Conservation (phyloP, 2,797 vertebrate species). For the Hippocampus kuda region DNA sequence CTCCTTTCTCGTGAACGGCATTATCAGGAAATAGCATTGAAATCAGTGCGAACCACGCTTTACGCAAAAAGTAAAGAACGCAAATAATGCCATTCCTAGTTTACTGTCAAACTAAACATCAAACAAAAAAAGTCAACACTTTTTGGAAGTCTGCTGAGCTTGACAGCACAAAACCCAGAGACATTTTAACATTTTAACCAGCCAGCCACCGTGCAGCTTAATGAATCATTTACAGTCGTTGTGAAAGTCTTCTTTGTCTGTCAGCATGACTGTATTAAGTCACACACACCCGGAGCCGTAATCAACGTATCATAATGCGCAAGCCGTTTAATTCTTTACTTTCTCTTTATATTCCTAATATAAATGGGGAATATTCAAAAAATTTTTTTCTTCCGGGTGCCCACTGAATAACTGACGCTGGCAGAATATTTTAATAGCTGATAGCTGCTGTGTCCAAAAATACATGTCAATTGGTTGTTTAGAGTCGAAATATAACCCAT, state of each 20-base stretch:
- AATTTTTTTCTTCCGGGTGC: too few relatives aligned
- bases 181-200: too few relatives aligned
- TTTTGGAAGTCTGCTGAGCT: too few relatives aligned
- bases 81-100: too few relatives aligned
- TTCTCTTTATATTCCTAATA: neutral
- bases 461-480: conserved; percentile 12
- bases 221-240: neutral
- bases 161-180: too few relatives aligned
- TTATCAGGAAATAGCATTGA: too few relatives aligned
- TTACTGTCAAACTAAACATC: too few relatives aligned
- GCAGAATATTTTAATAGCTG: neutral
- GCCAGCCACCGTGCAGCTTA: too few relatives aligned
- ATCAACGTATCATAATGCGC: neutral
- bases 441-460: conserved; percentile 5
- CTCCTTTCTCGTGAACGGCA: too few relatives aligned
- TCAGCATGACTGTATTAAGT: neutral
- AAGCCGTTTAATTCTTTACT: neutral
- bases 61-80: too few relatives aligned
- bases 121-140: too few relatives aligned
- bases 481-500: neutral
- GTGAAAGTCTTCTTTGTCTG: neutral
- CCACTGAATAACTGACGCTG: neutral
- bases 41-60: too few relatives aligned
- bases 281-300: neutral
- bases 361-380: neutral